phyloP scores from a whole-genome alignment of 2,113 vertebrate genomes.

The Coreoperca whiteheadi region DNA sequence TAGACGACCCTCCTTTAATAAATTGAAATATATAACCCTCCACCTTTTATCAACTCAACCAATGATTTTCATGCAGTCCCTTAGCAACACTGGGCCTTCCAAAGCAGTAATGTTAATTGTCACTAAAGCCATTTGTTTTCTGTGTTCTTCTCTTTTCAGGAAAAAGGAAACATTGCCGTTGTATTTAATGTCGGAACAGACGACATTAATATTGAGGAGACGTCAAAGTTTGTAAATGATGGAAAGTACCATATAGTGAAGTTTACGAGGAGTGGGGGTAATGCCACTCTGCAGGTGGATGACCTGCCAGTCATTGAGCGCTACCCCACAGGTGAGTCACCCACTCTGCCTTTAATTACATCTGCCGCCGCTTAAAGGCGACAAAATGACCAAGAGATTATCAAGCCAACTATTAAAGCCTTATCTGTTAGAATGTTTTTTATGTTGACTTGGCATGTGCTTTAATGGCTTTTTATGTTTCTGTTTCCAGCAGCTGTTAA shows the following conservation, averaged over 20 bases:
- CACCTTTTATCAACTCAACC: too few species aligned
- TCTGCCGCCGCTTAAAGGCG: slow-evolving; percentile 22
- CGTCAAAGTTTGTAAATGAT: slow-evolving; percentile 98
- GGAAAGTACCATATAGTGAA: slow-evolving; percentile 99
- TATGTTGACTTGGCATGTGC: slow-evolving; percentile 76
- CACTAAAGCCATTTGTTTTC: slow-evolving; percentile 28
- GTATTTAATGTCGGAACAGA: slow-evolving; percentile 99
- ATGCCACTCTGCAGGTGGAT: slow-evolving; percentile 99
- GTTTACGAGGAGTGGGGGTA: slow-evolving; percentile 98
- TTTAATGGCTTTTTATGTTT: slow-evolving; percentile 79
- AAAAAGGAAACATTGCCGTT: slow-evolving; percentile 96
- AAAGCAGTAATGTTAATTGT: not conserved
- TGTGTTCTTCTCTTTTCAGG: slow-evolving; percentile 83
- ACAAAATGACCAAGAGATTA: slow-evolving; percentile 46
- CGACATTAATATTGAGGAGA: slow-evolving; percentile 98
- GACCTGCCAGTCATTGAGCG: slow-evolving; percentile 98
- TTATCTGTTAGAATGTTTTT: slow-evolving; percentile 65
- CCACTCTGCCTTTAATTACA: slow-evolving; percentile 35
- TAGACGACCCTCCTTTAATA: too few species aligned
- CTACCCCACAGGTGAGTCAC: slow-evolving; percentile 96
- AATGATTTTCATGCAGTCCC: not conserved
- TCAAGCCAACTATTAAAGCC: slow-evolving; percentile 30
- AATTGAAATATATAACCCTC: too few species aligned
- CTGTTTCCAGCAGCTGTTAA: slow-evolving; percentile 70
- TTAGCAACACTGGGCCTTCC: not conserved